Evolutionary conservation across 2,888 invertebrate species (phyloP).

Genomic region (Lasioglossum marginatum): DNA sequence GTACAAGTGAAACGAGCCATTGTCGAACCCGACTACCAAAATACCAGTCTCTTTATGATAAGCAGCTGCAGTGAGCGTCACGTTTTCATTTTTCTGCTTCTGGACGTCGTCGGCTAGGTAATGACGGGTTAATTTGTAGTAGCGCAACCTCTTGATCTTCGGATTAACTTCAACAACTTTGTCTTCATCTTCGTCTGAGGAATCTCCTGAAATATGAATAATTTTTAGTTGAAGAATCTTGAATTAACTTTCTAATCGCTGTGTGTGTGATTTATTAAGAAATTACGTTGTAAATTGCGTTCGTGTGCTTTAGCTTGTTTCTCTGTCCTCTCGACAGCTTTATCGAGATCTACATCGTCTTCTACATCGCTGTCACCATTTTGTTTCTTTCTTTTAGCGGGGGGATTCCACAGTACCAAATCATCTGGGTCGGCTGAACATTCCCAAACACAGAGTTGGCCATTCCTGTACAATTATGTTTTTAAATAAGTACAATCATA

Average conservation of each 20-base stretch:
- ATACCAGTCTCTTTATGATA: constrained; percentile 93
- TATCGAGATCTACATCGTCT: constrained; percentile 88
- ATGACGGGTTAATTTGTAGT: constrained; percentile 90
- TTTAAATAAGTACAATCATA: not conserved
- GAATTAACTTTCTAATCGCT: not conserved
- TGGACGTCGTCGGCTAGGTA: constrained; percentile 90
- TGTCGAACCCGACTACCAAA: constrained; percentile 95
- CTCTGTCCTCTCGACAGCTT: constrained; percentile 86
- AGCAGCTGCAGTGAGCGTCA: constrained; percentile 91
- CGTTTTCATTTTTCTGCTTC: constrained; percentile 87
- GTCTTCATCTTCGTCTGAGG: constrained; percentile 4
- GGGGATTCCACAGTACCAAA: constrained; percentile 86
- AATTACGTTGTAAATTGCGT: constrained; percentile 25
- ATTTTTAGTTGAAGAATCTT: not conserved
- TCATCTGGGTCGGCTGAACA: constrained; percentile 91
- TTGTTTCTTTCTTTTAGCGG: constrained; percentile 79
- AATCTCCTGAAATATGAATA: constrained; percentile 26
- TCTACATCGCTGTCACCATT: constrained; percentile 82
- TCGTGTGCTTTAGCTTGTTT: constrained; percentile 79
- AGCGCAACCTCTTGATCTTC: constrained; percentile 85
- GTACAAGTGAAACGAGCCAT: constrained; percentile 96
- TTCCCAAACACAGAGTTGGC: constrained; percentile 94
- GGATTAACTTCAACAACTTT: constrained; percentile 68
- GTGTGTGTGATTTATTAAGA: not conserved
- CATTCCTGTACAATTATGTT: constrained; percentile 87